Evolutionary conservation across 2,113 vertebrate genomes (phyloP), one percentile per base, ranked within the genome.

Genomic region (Channa argus): DNA sequence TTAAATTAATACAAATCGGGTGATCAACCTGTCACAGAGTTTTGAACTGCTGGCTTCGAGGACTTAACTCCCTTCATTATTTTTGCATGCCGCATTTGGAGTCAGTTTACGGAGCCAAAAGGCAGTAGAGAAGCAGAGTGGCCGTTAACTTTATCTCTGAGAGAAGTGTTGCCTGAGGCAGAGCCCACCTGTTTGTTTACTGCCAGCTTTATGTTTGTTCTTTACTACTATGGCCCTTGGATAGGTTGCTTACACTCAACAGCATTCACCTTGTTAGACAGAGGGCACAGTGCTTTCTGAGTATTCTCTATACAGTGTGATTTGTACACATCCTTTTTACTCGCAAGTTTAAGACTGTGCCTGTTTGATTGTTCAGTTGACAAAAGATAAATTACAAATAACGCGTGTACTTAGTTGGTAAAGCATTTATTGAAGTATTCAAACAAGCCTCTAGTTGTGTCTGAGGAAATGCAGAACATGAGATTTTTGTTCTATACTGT

Each of bases 1-100:
- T 89, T 82, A 87, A 86, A 81, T 83, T 79, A 88, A 89, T 86
- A 83, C 83, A 85, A 86, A 91, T 91, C 44, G 58, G 84, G 67
- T 82, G 83, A 91, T 88, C 82, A 87, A 84, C 77, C 78, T 82
- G 80, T 82, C 79, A 72, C 44, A 62, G 63, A 81, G 69, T 70
- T 75, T 70, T 50, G 76, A 78, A 80, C 75, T 47, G 65, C 75
- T 70, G 74, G 59, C 86, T 86, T 75, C 0, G 47, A 79, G 71
- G 80, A 80, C 80, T 79, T 79, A 77, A 86, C 68, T 87, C 70
- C 55, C 63, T 85, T 86, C 51, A 71, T 86, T 86, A 80, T 89
- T 87, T 86, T 79, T 64, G 60, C 71, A 78, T 70, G 82, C 38
- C 2, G 59, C 74, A 63, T 68, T 87, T 6, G 39, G 76, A 80